Evolutionary conservation across 2,113 vertebrate genomes (phyloP).

Genomic region (Papio anubis): DNA sequence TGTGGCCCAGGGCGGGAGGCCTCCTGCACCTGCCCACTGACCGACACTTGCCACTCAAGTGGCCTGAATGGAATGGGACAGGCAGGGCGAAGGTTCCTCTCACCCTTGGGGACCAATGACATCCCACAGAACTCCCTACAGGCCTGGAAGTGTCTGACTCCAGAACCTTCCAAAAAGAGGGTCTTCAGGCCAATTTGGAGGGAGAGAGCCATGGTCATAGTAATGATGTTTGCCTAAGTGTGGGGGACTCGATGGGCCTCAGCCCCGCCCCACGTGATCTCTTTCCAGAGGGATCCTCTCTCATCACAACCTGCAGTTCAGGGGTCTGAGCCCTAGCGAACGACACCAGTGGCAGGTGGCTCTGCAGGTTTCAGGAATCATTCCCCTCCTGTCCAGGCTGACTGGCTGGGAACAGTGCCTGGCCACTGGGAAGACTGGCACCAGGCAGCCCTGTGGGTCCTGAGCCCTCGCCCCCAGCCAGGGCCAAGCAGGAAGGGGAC

Average conservation of each 20-base stretch:
- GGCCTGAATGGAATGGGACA: neutral
- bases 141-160: neutral
- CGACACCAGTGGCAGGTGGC: neutral
- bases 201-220: fast-evolving
- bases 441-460: neutral
- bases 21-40: fast-evolving
- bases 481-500: neutral
- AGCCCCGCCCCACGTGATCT: fast-evolving
- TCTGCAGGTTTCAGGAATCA: neutral
- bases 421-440: neutral
- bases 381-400: no score
- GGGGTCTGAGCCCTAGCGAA: neutral
- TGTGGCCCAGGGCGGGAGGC: fast-evolving
- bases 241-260: fast-evolving
- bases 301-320: fast-evolving
- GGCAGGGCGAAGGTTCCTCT: neutral
- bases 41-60: fast-evolving
- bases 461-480: neutral
- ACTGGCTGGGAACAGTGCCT: neutral
- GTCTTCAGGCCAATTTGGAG: neutral
- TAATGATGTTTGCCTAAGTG: fast-evolving
- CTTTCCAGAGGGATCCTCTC: no score
- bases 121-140: neutral
- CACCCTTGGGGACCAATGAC: fast-evolving
- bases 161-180: neutral